phyloP scores from a whole-genome alignment of 2,113 vertebrate genomes.

The Chascanopsetta lugubris region DNA sequence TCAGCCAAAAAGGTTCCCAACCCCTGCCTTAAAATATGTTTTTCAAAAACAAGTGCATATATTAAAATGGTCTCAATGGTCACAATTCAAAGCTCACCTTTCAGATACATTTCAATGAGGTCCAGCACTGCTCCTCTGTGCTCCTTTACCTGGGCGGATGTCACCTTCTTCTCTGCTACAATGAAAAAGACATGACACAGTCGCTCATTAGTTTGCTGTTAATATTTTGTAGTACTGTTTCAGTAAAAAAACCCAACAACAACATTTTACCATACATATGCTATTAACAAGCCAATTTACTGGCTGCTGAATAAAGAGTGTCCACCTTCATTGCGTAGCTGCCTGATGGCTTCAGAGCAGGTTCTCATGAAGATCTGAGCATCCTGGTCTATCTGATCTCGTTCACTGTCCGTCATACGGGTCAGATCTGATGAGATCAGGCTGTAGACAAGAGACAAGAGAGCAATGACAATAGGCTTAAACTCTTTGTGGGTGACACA shows the following conservation, averaged over 20 bases:
- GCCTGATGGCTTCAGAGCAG: constrained; percentile 93
- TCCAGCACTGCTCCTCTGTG: constrained; percentile 91
- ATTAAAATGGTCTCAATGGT: too few species aligned
- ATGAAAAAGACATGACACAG: constrained; percentile 18
- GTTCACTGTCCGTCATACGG: constrained; percentile 92
- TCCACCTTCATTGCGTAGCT: constrained; percentile 87
- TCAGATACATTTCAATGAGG: constrained; percentile 90
- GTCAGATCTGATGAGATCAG: constrained; percentile 88
- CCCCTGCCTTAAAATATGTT: too few species aligned
- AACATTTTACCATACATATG: too few species aligned
- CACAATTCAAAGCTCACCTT: constrained; percentile 88
- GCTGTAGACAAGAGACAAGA: constrained; percentile 75
- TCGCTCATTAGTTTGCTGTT: not conserved
- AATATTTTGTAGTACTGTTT: not conserved
- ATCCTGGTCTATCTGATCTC: constrained; percentile 98
- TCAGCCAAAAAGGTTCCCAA: too few species aligned
- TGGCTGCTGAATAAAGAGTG: constrained; percentile 1
- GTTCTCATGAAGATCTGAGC: constrained; percentile 96
- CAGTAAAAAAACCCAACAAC: not conserved
- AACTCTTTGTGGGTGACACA: not conserved
- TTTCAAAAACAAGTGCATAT: too few species aligned
- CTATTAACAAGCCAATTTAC: too few species aligned
- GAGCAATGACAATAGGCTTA: not conserved
- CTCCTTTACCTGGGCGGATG: constrained; percentile 89
- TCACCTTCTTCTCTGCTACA: constrained; percentile 85